A percentile compares a stretch with the other conserved stretches of the same genome.
Conservation (phyloP, 2,797 vertebrate species). For the Orientallactaga sibirica region DNA sequence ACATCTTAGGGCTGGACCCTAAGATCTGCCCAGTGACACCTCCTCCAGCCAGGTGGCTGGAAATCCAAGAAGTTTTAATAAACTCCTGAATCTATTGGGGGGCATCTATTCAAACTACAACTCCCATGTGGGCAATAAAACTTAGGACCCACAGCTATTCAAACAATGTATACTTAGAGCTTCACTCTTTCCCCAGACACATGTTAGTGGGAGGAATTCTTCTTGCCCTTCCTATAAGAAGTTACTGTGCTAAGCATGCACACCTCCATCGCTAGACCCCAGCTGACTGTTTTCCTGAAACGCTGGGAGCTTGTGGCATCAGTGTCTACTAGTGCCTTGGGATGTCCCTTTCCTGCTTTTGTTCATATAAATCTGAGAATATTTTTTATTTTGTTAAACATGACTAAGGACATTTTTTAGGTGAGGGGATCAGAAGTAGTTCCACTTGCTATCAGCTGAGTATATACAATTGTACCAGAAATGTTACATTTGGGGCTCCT, state of each 20-base stretch:
- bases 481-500: not conserved
- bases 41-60: too few relatives aligned
- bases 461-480: not conserved
- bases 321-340: not conserved
- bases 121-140: not conserved
- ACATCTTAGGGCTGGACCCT: too few relatives aligned
- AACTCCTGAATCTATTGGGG: too few relatives aligned
- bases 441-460: not conserved
- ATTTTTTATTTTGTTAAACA: conserved; percentile 29
- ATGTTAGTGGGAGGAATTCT: not conserved
- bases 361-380: not conserved
- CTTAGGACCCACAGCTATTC: not conserved
- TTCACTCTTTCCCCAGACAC: not conserved
- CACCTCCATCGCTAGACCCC: not conserved
- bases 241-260: not conserved
- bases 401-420: not conserved
- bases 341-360: conserved; percentile 38
- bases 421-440: not conserved
- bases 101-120: not conserved
- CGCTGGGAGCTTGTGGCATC: not conserved
- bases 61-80: too few relatives aligned
- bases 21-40: too few relatives aligned
- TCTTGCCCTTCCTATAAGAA: not conserved
- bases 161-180: not conserved
- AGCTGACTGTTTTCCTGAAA: not conserved